Evolutionary conservation across 1,140 invertebrate species (phyloP).

Genomic region (Pogonognathellus flavescens): DNA sequence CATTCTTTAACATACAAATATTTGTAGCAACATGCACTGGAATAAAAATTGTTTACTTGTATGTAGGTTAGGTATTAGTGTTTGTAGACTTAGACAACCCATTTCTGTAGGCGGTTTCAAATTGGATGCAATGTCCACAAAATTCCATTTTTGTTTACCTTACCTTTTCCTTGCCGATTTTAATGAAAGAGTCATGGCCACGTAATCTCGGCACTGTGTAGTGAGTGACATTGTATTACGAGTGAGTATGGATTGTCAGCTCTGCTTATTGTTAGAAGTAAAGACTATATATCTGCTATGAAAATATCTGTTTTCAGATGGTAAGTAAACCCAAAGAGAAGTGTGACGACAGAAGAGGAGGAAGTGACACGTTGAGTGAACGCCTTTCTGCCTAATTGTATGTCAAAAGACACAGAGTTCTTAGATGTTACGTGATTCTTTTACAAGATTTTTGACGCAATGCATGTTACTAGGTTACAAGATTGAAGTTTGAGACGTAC

Average conservation of each 20-base stretch:
- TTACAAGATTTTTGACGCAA: too few species aligned
- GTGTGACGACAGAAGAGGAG: slow-evolving; percentile 8
- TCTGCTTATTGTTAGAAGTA: too few species aligned
- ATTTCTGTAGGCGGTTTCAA: background rate
- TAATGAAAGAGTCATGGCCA: too few species aligned
- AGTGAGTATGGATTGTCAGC: too few species aligned
- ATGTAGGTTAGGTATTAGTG: background rate
- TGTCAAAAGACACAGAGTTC: background rate
- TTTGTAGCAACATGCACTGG: too few species aligned
- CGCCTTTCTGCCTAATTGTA: background rate
- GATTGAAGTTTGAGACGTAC: too few species aligned
- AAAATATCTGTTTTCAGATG: background rate
- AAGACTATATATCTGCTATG: slow-evolving; percentile 19
- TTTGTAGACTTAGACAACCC: background rate
- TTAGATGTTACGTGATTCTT: too few species aligned
- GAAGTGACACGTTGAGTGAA: background rate
- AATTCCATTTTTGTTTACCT: background rate
- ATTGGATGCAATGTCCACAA: background rate
- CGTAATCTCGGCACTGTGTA: too few species aligned
- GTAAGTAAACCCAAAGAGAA: background rate
- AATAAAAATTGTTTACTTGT: too few species aligned
- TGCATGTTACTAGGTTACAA: too few species aligned
- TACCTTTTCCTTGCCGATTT: background rate
- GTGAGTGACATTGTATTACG: too few species aligned
- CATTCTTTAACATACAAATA: too few species aligned